Conservation (phyloP, 2,113 vertebrate genomes). For the Oxyruncus cristatus region DNA sequence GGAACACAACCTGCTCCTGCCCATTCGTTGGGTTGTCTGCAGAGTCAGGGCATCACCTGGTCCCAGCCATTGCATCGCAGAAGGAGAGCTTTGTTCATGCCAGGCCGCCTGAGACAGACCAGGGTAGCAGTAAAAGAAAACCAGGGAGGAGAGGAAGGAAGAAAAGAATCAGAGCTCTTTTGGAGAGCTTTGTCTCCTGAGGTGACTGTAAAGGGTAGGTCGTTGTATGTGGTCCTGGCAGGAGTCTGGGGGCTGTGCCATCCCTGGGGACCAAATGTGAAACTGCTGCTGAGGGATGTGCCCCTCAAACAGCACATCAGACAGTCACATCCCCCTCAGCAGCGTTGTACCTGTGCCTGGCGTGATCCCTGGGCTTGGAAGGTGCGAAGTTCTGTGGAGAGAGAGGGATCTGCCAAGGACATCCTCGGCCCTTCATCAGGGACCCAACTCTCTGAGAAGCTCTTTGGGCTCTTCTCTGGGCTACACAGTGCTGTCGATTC, state of each 20-base stretch:
- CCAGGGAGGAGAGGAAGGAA: background rate
- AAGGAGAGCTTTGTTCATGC: background rate
- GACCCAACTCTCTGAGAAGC: background rate
- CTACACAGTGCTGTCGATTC: background rate
- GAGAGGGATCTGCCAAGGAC: background rate
- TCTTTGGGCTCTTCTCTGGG: background rate
- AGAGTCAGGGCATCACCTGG: slow-evolving; percentile 45
- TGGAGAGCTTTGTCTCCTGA: background rate
- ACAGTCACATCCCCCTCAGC: rapidly evolving
- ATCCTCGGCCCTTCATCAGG: background rate
- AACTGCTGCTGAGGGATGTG: background rate
- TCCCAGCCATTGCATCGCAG: slow-evolving; percentile 49
- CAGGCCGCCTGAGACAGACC: background rate
- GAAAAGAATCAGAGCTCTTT: background rate
- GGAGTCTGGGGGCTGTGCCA: background rate
- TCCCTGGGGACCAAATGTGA: background rate
- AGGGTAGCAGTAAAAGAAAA: slow-evolving; percentile 13
- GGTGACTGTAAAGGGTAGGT: background rate
- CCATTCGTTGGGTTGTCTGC: slow-evolving; percentile 32
- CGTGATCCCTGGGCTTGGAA: background rate
- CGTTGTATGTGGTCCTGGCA: rapidly evolving
- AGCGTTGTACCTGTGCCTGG: background rate
- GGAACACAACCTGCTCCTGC: background rate
- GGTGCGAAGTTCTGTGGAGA: background rate
- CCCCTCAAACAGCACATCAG: background rate